These are phyloP conservation scores for Dynastes tityus DNA, from an alignment of 2,888 invertebrate genomes.

Conservation along the genomic window DNA sequence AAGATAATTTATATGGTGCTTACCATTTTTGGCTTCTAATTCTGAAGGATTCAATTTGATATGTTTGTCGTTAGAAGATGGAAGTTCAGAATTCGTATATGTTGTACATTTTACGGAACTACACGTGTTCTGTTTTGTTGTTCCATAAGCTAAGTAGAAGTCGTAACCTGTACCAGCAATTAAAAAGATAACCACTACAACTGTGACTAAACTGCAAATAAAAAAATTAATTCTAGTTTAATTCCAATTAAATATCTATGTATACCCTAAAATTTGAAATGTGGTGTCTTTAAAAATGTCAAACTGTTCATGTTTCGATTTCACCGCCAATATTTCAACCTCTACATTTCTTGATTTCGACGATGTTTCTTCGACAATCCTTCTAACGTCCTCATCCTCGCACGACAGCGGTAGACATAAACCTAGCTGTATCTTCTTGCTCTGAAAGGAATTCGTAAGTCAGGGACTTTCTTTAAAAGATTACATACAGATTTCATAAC, in stretches of 20 bases:
- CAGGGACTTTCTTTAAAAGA: background rate
- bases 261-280: slow-evolving; percentile 79
- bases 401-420: slow-evolving; percentile 84
- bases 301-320: slow-evolving; percentile 79
- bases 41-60: slow-evolving; percentile 67
- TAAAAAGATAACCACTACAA: slow-evolving; percentile 74
- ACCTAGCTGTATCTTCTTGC: slow-evolving; percentile 82
- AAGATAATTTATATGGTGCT: slow-evolving; percentile 45
- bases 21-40: slow-evolving; percentile 63
- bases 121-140: slow-evolving; percentile 69
- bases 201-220: slow-evolving; percentile 72
- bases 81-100: slow-evolving; percentile 66
- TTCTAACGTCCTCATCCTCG: slow-evolving; percentile 75
- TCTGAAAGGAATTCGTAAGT: slow-evolving; percentile 70
- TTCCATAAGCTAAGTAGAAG: slow-evolving; percentile 75
- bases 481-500: slow-evolving; percentile 5
- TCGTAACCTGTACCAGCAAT: slow-evolving; percentile 82
- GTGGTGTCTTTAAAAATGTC: slow-evolving; percentile 79
- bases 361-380: slow-evolving; percentile 73
- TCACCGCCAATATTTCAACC: slow-evolving; percentile 77
- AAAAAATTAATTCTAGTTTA: background rate
- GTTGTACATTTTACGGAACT: slow-evolving; percentile 69
- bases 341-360: slow-evolving; percentile 71
- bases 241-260: background rate
- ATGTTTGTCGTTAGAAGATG: slow-evolving; percentile 58